Conservation (phyloP, 2,888 invertebrate genomes). For the Synanthedon formicaeformis region DNA sequence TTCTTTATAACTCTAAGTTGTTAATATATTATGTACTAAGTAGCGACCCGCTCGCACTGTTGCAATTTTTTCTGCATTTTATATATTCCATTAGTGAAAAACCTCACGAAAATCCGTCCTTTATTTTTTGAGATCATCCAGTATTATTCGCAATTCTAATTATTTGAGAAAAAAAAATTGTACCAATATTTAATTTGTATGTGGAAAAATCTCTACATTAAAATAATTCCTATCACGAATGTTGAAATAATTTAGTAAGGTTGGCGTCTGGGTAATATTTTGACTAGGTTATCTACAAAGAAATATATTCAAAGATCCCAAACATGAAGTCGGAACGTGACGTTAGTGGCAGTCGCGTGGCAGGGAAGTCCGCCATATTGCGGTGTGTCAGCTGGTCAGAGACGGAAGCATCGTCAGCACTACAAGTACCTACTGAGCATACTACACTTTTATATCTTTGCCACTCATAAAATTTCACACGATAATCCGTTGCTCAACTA, state of each 20-base stretch:
- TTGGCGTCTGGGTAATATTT: neutral
- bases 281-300: neutral
- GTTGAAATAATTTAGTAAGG: neutral
- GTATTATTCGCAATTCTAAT: too few relatives aligned
- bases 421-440: slow-evolving; percentile 29
- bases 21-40: too few relatives aligned
- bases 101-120: too few relatives aligned
- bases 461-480: slow-evolving; percentile 39
- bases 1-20: too few relatives aligned
- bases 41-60: too few relatives aligned
- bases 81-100: too few relatives aligned
- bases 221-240: neutral
- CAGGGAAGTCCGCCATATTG: slow-evolving; percentile 36
- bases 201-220: too few relatives aligned
- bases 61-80: too few relatives aligned
- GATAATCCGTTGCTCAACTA: slow-evolving; percentile 14
- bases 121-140: too few relatives aligned
- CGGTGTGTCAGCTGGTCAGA: slow-evolving; percentile 31
- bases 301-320: slow-evolving; percentile 15
- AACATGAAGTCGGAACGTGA: slow-evolving; percentile 20
- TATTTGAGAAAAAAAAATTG: too few relatives aligned
- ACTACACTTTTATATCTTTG: slow-evolving; percentile 36
- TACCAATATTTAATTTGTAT: too few relatives aligned
- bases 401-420: slow-evolving; percentile 26
- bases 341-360: slow-evolving; percentile 24